Evolutionary conservation across 2,113 vertebrate genomes (phyloP), one percentile per base, ranked within the genome.

Genomic region (Psephotus haematonotus): DNA sequence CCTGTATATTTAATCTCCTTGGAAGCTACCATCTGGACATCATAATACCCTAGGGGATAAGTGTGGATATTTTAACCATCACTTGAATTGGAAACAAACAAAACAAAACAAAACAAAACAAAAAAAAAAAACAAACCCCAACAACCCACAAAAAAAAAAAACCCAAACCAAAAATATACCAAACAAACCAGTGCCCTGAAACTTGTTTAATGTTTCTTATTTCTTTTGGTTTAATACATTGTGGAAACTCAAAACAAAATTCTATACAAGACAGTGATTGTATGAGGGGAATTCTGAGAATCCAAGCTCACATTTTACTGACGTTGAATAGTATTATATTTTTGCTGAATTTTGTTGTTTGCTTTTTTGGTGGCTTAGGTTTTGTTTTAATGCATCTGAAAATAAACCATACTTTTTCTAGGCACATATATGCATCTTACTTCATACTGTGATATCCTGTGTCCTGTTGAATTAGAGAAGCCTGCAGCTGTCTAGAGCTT

Each of bases 401-500:
- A 95, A 90, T 76, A 93, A 94, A 96, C 33, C 39, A 59, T 87
- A 84, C 62, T 87, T 65, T 83, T 88, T 88, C 78, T 37, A 90
- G 67, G 24, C 11, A 97, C 57, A 95, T 92, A 95, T 94, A 97
- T 52, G 41, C 88, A 96, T 72, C 92, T 96, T 97, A 95, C 62
- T 97, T 97, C 85, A 90, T 81, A 93, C 93, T 97, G 95, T 95
- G 94, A 93, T 97, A 97, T 94, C 82, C 82, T 88, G 62, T 94
- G 52, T 88, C 94, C 95, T 93, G 93, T 93, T 91, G 25, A 80
- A 84, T 86, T 78, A 77, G 53, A 95, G 92, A 98, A 98, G 92
- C 88, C 93, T 97, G 97, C 97, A 98, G 98, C 97, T 98, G 97
- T 96, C 94, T 97, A 96, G 97, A 97, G 95, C 95, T 98, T 98